Conservation (phyloP, 2,113 vertebrate genomes). For the Neogale vison region DNA sequence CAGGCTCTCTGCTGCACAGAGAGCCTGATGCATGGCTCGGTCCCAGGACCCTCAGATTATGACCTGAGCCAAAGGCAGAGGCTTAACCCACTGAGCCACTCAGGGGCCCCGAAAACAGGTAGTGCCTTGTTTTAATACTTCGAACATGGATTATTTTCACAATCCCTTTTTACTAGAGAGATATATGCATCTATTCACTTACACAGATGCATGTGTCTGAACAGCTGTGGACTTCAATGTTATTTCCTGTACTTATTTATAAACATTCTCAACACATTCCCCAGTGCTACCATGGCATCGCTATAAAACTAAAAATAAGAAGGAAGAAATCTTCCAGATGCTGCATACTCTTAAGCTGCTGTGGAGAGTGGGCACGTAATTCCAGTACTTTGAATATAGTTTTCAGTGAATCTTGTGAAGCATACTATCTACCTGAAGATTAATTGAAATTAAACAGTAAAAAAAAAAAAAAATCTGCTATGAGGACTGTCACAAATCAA, state of each 20-base stretch:
- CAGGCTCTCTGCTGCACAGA: no score
- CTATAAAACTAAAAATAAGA: slow-evolving; percentile 9
- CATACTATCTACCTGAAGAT: neutral
- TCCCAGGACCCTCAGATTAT: no score
- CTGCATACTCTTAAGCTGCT: neutral
- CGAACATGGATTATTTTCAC: slow-evolving; percentile 34
- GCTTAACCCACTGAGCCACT: no score
- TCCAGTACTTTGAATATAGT: neutral
- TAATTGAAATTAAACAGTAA: slow-evolving; percentile 60
- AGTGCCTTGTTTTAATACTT: neutral
- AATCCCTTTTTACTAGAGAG: slow-evolving; percentile 58
- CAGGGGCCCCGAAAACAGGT: neutral
- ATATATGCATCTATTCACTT: neutral
- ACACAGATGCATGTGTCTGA: slow-evolving; percentile 51
- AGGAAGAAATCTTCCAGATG: neutral
- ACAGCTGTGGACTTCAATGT: slow-evolving; percentile 58
- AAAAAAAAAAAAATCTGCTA: slow-evolving; percentile 54
- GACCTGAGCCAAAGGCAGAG: no score
- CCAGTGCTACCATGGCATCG: neutral
- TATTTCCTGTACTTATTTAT: slow-evolving; percentile 61
- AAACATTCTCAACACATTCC: slow-evolving; percentile 40
- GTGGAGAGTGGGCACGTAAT: neutral
- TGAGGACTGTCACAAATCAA: neutral
- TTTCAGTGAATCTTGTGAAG: neutral
- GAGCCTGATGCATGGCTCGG: fast-evolving